Percentiles rank a stretch among this genome's conserved stretches.
These are phyloP conservation scores for Mormyrops boulengeri DNA, from an alignment of 2,797 vertebrate species.

Conservation along the genomic window DNA sequence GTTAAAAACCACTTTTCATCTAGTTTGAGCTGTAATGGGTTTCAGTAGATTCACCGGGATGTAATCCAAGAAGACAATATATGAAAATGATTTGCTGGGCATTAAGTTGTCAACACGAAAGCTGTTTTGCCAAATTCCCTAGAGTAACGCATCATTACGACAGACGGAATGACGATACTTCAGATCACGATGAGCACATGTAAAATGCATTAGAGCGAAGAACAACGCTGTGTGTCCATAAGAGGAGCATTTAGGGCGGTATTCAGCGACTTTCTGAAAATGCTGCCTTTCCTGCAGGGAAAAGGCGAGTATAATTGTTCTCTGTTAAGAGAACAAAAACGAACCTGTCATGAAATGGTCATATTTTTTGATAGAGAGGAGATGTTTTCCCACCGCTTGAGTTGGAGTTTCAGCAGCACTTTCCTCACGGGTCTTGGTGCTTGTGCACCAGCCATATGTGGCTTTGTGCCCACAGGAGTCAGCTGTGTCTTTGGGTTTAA, in stretches of 20 bases:
- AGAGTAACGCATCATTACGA: slow-evolving; percentile 48
- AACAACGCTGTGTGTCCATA: background rate
- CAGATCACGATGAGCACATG: slow-evolving; percentile 22
- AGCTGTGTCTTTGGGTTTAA: background rate
- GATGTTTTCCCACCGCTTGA: background rate
- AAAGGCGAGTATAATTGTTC: background rate
- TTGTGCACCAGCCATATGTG: background rate
- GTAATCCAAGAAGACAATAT: slow-evolving; percentile 65
- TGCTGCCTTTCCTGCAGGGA: background rate
- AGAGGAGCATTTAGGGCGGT: background rate
- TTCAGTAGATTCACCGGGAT: slow-evolving; percentile 49
- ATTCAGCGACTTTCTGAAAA: background rate
- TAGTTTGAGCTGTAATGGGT: slow-evolving; percentile 54
- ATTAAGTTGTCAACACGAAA: slow-evolving; percentile 62
- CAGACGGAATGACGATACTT: slow-evolving; percentile 35
- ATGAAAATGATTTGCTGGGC: slow-evolving; percentile 59
- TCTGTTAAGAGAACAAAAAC: background rate
- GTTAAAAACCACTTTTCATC: slow-evolving; percentile 62
- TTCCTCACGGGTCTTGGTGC: background rate
- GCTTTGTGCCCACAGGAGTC: background rate
- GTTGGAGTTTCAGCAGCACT: background rate
- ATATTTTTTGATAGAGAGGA: background rate
- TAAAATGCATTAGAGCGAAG: background rate
- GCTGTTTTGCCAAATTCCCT: slow-evolving; percentile 45
- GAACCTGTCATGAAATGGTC: background rate